Conservation (phyloP, 2,113 vertebrate genomes). For the Callocephalon fimbriatum region DNA sequence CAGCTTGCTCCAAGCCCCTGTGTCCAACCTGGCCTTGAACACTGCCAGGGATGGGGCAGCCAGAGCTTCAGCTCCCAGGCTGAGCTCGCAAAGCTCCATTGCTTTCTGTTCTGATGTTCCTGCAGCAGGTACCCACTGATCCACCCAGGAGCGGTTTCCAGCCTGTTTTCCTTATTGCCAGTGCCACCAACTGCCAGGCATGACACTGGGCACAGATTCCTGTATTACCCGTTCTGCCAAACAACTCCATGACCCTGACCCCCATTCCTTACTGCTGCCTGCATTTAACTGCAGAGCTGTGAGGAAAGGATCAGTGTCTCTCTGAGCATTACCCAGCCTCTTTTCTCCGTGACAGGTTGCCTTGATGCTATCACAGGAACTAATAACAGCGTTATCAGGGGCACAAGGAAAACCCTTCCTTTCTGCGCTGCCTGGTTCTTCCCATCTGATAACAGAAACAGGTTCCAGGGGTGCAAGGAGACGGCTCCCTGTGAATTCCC, state of each 20-base stretch:
- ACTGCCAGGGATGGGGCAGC: not conserved
- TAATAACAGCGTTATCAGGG: not conserved
- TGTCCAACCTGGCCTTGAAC: not conserved
- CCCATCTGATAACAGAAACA: not conserved
- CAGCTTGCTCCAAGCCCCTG: not conserved
- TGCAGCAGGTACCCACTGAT: not conserved
- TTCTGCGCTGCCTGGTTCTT: not conserved
- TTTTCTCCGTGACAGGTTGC: accelerated
- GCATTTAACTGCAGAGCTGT: accelerated
- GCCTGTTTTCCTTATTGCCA: not conserved
- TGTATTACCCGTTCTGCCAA: not conserved
- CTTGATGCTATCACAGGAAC: not conserved
- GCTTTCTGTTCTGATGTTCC: not conserved
- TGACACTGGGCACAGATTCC: not conserved
- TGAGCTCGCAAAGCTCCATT: not conserved
- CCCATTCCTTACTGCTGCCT: not conserved
- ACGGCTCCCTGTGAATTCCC: not conserved
- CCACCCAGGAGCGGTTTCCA: not conserved
- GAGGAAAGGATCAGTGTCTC: too few relatives aligned
- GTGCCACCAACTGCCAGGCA: not conserved
- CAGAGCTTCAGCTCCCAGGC: not conserved
- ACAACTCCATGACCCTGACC: accelerated
- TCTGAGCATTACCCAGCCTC: not conserved
- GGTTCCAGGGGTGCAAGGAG: not conserved
- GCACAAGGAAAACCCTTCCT: not conserved